phyloP scores from a whole-genome alignment of 2,888 invertebrate species.

The Tenthredo livida region DNA sequence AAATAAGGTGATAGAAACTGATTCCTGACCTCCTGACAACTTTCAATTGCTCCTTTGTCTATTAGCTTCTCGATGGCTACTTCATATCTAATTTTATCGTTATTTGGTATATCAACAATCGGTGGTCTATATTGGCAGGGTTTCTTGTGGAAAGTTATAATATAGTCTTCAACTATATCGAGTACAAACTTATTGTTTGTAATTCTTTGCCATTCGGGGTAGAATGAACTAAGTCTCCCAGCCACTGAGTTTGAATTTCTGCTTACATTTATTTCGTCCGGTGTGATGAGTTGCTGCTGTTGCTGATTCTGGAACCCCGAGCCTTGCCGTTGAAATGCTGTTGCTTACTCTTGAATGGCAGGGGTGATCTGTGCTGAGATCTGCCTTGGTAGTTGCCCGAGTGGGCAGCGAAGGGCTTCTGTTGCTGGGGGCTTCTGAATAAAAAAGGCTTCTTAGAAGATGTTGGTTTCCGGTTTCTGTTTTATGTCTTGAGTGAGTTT shows the following conservation, averaged over 20 bases:
- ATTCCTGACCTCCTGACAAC: background rate
- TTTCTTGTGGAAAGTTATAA: background rate
- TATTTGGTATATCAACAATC: background rate
- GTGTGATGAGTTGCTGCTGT: background rate
- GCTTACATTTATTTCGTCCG: background rate
- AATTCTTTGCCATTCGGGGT: background rate
- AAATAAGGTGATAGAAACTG: background rate
- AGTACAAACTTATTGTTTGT: constrained; percentile 1
- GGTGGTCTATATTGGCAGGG: background rate
- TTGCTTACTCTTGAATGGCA: background rate
- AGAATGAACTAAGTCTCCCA: background rate
- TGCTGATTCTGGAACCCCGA: background rate
- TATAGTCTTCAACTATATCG: background rate
- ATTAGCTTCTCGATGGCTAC: background rate
- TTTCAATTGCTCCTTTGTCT: background rate
- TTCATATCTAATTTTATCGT: background rate
- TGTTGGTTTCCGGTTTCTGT: background rate
- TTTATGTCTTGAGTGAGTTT: background rate
- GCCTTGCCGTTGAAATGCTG: background rate
- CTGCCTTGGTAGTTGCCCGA: constrained; percentile 27
- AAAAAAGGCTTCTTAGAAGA: background rate
- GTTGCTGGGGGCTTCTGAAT: background rate
- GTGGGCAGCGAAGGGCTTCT: background rate
- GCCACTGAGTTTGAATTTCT: background rate
- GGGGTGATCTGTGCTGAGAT: background rate